Conservation (phyloP, 2,888 invertebrate genomes). For the Andrena dorsata region DNA sequence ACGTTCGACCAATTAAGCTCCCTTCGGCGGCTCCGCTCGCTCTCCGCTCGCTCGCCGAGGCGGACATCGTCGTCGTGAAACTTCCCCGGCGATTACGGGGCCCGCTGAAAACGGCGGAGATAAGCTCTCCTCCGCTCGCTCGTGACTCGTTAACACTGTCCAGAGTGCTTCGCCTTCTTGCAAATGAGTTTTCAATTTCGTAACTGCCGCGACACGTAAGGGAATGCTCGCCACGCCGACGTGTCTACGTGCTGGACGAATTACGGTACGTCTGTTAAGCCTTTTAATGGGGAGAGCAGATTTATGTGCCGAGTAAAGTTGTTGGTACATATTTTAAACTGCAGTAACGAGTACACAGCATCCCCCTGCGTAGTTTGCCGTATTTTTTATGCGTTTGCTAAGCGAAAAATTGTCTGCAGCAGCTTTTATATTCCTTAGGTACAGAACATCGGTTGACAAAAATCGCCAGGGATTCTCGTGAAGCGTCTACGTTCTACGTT, state of each 20-base stretch:
- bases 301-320: background rate
- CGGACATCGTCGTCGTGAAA: slow-evolving; percentile 46
- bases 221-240: slow-evolving; percentile 25
- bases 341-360: background rate
- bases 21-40: slow-evolving; percentile 39
- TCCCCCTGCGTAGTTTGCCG: no score
- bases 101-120: slow-evolving; percentile 54
- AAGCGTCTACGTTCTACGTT: background rate
- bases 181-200: slow-evolving; percentile 69
- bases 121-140: slow-evolving; percentile 47
- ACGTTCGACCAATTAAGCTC: slow-evolving; percentile 59
- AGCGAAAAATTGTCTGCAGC: background rate
- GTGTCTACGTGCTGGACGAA: slow-evolving; percentile 9
- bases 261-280: background rate
- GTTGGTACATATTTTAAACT: background rate
- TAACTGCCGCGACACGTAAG: slow-evolving; percentile 47
- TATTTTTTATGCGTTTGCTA: no score
- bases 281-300: background rate
- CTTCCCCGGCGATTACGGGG: slow-evolving; percentile 27
- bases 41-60: slow-evolving; percentile 26
- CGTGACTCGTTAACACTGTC: slow-evolving; percentile 69
- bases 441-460: background rate
- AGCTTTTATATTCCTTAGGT: background rate
- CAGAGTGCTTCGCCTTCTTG: slow-evolving; percentile 52
- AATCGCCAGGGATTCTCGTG: background rate